Percentiles rank a stretch among this genome's conserved stretches.
Evolutionary conservation across 2,888 invertebrate species (phyloP).

Genomic region (Trachelus tabidus): DNA sequence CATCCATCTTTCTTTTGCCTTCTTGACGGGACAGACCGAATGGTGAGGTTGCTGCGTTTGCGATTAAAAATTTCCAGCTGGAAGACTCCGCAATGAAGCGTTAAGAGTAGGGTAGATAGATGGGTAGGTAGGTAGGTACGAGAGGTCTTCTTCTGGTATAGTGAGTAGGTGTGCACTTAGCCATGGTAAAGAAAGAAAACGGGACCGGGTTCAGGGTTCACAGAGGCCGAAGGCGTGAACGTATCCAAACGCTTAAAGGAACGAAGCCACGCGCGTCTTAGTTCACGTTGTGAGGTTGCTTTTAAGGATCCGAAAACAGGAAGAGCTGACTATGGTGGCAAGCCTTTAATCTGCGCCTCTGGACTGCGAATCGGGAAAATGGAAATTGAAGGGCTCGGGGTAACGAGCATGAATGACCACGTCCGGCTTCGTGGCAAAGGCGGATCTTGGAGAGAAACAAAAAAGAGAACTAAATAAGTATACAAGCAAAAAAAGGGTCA

Average conservation of each 20-base stretch:
- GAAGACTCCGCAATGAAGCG: conserved; percentile 29
- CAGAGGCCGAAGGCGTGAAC: neutral
- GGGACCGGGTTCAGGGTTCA: neutral
- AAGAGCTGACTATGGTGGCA: neutral
- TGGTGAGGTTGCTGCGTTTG: conserved; percentile 20
- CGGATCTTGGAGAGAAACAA: neutral
- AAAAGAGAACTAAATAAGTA: neutral
- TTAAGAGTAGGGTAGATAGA: conserved; percentile 14
- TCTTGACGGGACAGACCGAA: neutral
- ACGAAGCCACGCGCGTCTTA: neutral
- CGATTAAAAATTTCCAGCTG: conserved; percentile 39
- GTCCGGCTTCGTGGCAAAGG: neutral
- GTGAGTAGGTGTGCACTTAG: neutral
- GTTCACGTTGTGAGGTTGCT: neutral
- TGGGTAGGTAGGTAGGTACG: neutral
- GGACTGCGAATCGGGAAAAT: neutral
- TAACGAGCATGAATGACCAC: neutral
- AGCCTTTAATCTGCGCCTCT: neutral
- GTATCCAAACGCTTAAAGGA: neutral
- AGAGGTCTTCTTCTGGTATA: neutral
- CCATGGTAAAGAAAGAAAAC: neutral
- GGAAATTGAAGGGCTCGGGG: neutral
- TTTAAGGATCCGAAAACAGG: neutral
- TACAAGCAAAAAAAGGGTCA: neutral
- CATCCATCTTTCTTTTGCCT: conserved; percentile 6